A percentile compares a stretch with the other conserved stretches of the same genome.
Evolutionary conservation across 2,888 invertebrate species (phyloP).

Genomic region (Acrobasis consociella): DNA sequence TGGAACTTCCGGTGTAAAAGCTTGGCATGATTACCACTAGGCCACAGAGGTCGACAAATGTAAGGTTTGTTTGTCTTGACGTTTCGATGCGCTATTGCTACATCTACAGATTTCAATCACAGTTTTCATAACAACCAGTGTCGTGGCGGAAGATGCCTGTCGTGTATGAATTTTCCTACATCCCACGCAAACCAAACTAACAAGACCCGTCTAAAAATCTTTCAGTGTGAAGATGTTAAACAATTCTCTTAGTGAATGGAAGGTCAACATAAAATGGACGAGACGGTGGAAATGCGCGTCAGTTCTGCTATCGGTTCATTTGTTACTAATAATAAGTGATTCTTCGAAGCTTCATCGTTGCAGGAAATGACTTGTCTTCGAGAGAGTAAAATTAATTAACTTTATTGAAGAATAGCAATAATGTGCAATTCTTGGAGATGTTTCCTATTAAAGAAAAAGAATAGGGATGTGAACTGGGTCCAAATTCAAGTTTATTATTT

Average conservation of each 20-base stretch:
- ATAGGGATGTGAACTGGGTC: no score
- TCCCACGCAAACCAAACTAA: slow-evolving; percentile 41
- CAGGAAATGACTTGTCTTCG: slow-evolving; percentile 52
- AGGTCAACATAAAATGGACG: slow-evolving; percentile 47
- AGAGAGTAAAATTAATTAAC: slow-evolving; percentile 26
- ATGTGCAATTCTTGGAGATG: background rate
- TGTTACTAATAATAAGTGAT: slow-evolving; percentile 64
- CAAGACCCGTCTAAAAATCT: slow-evolving; percentile 33
- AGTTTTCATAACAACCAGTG: slow-evolving; percentile 49
- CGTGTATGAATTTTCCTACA: slow-evolving; percentile 64
- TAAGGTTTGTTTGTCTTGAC: no score
- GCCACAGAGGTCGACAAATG: no score
- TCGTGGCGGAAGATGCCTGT: slow-evolving; percentile 57
- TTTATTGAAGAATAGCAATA: slow-evolving; percentile 6
- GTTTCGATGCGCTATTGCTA: no score
- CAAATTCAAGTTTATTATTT: no score
- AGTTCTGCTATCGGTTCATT: slow-evolving; percentile 64
- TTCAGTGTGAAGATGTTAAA: background rate
- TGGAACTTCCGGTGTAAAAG: no score
- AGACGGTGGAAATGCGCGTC: slow-evolving; percentile 48
- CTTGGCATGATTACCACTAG: no score
- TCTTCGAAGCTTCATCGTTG: slow-evolving; percentile 55
- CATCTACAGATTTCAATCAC: no score
- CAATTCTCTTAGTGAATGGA: slow-evolving; percentile 16
- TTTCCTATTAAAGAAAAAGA: slow-evolving; percentile 2